Evolutionary conservation across 2,113 vertebrate species (phyloP).

Genomic region (Scortum barcoo): DNA sequence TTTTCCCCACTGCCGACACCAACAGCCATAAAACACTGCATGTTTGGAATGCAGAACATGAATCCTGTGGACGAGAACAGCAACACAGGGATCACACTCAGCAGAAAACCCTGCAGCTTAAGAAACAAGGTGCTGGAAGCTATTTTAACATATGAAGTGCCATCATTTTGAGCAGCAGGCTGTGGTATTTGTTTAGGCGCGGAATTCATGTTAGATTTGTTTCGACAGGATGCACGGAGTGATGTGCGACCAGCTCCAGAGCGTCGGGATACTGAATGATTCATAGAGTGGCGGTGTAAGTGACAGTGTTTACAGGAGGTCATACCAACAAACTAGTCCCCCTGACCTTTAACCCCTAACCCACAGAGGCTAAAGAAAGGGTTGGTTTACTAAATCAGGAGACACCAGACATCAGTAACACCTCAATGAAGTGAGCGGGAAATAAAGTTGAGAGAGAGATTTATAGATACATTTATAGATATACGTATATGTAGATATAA

Average conservation of each 20-base stretch:
- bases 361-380: constrained; percentile 56
- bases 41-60: constrained; percentile 78
- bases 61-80: constrained; percentile 51
- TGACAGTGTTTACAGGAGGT: constrained; percentile 77
- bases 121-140: not conserved
- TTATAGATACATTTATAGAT: too few relatives aligned
- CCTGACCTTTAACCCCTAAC: constrained; percentile 72
- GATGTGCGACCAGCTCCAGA: constrained; percentile 35
- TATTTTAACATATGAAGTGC: constrained; percentile 10
- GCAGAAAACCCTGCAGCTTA: constrained; percentile 28
- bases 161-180: constrained; percentile 1
- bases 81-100: constrained; percentile 57
- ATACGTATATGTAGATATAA: not conserved
- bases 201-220: not conserved
- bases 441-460: not conserved
- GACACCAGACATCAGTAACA: constrained; percentile 29
- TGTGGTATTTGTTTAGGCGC: constrained; percentile 7
- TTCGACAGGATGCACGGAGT: constrained; percentile 41
- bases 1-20: constrained; percentile 71
- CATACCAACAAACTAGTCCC: constrained; percentile 57
- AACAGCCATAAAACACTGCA: constrained; percentile 66
- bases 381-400: constrained; percentile 56
- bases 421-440: not conserved
- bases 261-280: constrained; percentile 51
- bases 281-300: constrained; percentile 42